A percentile compares a stretch with the other conserved stretches of the same genome.
Conservation (phyloP, 2,113 vertebrate genomes). For the Prinia subflava region DNA sequence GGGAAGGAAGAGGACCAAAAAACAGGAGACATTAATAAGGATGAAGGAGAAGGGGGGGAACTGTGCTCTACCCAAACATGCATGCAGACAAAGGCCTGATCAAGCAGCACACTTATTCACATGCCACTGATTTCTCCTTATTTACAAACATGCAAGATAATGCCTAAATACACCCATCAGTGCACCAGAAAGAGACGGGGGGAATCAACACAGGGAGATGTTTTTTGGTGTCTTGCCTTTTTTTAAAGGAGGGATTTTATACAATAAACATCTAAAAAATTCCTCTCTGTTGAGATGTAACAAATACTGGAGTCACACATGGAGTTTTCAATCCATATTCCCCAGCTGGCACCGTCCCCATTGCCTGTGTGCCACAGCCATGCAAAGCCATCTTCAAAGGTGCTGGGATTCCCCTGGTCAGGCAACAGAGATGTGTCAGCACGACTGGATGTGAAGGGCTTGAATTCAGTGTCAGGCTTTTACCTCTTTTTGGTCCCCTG, state of each 20-base stretch:
- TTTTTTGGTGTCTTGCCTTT: neutral
- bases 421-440: neutral
- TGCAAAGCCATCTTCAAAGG: neutral
- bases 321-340: neutral
- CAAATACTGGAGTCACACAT: neutral
- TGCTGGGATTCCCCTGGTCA: neutral
- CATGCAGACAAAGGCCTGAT: neutral
- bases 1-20: neutral
- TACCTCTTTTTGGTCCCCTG: neutral
- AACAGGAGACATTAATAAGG: conserved; percentile 4
- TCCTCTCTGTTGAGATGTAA: neutral
- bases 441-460: neutral
- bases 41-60: neutral
- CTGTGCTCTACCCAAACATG: neutral
- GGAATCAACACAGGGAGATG: neutral
- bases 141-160: neutral
- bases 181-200: neutral
- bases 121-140: neutral
- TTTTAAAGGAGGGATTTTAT: neutral
- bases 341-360: neutral
- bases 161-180: neutral
- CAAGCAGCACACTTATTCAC: neutral
- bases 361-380: neutral
- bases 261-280: neutral
- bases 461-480: neutral